phyloP scores from a whole-genome alignment of 2,113 vertebrate species.

The Egretta garzetta region DNA sequence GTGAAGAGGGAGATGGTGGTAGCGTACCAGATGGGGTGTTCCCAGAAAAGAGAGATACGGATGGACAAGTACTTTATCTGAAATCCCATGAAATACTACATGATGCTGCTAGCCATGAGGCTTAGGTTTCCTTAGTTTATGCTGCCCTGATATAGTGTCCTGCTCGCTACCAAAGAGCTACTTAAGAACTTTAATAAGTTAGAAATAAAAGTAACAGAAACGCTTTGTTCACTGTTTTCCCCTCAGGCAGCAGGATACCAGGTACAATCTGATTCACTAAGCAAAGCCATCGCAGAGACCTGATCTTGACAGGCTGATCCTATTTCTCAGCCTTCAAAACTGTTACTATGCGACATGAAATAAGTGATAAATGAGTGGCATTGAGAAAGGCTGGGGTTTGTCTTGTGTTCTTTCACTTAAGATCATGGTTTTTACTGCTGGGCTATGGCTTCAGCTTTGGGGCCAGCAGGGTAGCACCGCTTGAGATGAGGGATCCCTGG shows the following conservation, averaged over 20 bases:
- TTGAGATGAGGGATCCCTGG: background rate
- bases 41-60: accelerated
- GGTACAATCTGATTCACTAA: background rate
- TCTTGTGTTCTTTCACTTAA: background rate
- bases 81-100: background rate
- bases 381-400: background rate
- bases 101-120: accelerated
- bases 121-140: background rate
- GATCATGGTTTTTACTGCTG: background rate
- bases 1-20: background rate
- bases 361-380: background rate
- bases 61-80: background rate
- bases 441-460: background rate
- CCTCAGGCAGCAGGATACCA: background rate
- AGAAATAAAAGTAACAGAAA: background rate
- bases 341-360: background rate
- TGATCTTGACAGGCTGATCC: background rate
- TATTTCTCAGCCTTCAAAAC: background rate
- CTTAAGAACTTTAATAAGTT: background rate
- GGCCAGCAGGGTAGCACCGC: accelerated
- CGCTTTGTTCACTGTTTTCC: accelerated
- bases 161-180: background rate
- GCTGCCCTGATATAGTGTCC: background rate
- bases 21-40: background rate
- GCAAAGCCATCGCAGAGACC: background rate